Evolutionary conservation across 2,888 invertebrate genomes (phyloP).

Genomic region (Gari tellinella): DNA sequence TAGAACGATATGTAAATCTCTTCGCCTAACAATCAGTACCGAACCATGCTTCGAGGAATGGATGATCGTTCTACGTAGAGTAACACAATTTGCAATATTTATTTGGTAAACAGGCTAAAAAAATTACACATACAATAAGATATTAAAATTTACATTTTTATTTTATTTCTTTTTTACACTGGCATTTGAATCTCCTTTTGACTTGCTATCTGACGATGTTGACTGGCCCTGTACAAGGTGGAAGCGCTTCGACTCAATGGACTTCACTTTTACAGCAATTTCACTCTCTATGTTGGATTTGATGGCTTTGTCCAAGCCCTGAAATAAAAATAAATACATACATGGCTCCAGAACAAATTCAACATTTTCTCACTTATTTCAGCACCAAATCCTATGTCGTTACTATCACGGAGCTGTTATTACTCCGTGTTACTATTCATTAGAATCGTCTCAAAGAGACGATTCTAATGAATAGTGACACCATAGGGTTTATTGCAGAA

Average conservation of each 20-base stretch:
- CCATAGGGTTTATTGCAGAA: too few species aligned
- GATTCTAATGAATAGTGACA: too few species aligned
- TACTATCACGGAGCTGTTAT: too few species aligned
- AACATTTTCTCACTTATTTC: not conserved
- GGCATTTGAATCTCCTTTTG: constrained; percentile 22
- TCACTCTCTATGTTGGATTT: constrained; percentile 71
- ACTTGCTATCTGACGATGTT: constrained; percentile 20
- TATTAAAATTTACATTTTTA: not conserved
- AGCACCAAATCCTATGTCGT: not conserved
- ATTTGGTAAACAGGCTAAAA: too few species aligned
- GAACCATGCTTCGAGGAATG: too few species aligned
- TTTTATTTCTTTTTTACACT: constrained; percentile 34
- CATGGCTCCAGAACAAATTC: not conserved
- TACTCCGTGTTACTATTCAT: too few species aligned
- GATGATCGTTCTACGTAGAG: too few species aligned
- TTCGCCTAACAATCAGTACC: too few species aligned
- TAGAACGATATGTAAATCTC: too few species aligned
- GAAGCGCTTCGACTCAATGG: constrained; percentile 68
- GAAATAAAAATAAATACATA: constrained; percentile 34
- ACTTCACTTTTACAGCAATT: constrained; percentile 65
- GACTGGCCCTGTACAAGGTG: constrained; percentile 52
- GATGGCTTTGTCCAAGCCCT: constrained; percentile 72
- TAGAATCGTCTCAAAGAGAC: not conserved
- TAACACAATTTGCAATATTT: too few species aligned
- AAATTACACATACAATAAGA: not conserved